These are phyloP conservation scores for Coecobrya sp. DNA, from an alignment of 2,888 invertebrate genomes.

Conservation along the genomic window DNA sequence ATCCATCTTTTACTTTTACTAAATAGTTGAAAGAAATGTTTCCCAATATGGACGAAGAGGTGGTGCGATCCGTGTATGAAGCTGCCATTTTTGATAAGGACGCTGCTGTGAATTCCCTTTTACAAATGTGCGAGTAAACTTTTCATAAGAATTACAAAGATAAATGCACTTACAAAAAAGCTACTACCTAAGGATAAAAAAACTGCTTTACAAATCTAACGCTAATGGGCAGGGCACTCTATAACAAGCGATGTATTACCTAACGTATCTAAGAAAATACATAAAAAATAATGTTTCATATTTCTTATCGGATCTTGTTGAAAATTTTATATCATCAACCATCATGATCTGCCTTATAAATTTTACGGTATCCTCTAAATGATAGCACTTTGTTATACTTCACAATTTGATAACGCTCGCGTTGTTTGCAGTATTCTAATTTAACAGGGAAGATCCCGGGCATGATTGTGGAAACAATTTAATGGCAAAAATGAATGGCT, in stretches of 20 bases:
- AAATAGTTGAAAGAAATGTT: conserved; percentile 97
- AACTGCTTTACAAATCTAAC: neutral
- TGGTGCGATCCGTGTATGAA: conserved; percentile 96
- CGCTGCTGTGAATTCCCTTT: conserved; percentile 95
- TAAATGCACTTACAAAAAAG: conserved; percentile 11
- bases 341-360: conserved; percentile 58
- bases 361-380: conserved; percentile 31
- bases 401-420: conserved; percentile 37
- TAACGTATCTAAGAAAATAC: neutral
- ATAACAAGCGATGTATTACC: neutral
- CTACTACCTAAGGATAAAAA: neutral
- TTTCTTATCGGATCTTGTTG: conserved; percentile 45
- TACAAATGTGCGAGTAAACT: conserved; percentile 91
- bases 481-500: neutral
- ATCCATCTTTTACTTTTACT: conserved; percentile 84
- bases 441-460: neutral
- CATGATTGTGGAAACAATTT: neutral
- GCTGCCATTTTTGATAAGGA: conserved; percentile 97
- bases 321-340: conserved; percentile 47
- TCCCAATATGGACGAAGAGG: conserved; percentile 97
- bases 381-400: conserved; percentile 47
- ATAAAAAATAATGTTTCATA: conserved; percentile 4
- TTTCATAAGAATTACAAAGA: conserved; percentile 3
- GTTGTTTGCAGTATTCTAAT: conserved; percentile 52
- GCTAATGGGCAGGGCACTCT: neutral